Evolutionary conservation across 2,113 vertebrate genomes (phyloP).

Genomic region (Telmatochromis bifrenatus): DNA sequence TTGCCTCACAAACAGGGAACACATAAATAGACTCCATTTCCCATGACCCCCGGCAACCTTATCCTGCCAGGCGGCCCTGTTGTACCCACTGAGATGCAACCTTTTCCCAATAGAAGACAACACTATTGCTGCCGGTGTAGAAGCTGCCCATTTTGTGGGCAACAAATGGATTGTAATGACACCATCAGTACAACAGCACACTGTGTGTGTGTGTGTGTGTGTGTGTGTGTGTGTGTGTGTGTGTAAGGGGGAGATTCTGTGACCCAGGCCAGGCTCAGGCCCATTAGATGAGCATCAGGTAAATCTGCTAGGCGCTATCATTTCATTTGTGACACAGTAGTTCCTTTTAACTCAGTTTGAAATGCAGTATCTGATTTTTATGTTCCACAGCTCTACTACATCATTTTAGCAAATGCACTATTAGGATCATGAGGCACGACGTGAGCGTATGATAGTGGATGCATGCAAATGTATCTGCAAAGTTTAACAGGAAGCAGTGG

Average conservation of each 20-base stretch:
- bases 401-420: neutral
- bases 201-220: neutral
- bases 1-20: neutral
- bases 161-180: slow-evolving; percentile 60
- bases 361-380: neutral
- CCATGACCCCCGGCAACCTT: slow-evolving; percentile 38
- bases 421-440: neutral
- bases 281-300: slow-evolving; percentile 12
- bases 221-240: neutral
- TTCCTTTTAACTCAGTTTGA: neutral
- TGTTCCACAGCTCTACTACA: neutral
- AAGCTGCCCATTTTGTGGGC: slow-evolving; percentile 1
- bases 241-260: neutral
- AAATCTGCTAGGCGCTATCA: neutral
- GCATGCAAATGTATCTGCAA: neutral
- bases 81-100: neutral
- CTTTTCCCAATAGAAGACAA: slow-evolving; percentile 9
- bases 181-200: neutral
- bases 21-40: slow-evolving; percentile 50
- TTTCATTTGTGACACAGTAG: neutral
- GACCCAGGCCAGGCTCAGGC: neutral
- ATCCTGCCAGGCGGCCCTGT: neutral
- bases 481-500: neutral
- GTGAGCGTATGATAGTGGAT: neutral
- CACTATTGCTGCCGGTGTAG: neutral